These are phyloP conservation scores for Thunnus thynnus DNA, from an alignment of 2,113 vertebrate genomes.

Conservation along the genomic window DNA sequence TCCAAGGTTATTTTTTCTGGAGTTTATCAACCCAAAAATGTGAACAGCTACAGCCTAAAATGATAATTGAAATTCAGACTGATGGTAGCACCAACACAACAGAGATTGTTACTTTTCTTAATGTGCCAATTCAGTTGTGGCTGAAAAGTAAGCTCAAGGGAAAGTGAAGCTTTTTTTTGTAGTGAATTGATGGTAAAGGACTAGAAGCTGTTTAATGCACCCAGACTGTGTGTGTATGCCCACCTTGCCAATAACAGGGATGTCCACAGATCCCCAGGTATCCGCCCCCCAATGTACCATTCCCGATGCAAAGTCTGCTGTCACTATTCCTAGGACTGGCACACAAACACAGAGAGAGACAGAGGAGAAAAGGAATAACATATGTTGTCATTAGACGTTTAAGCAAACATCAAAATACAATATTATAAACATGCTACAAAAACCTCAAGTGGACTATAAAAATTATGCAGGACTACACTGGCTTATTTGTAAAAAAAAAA, in stretches of 20 bases:
- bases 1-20: too few species aligned
- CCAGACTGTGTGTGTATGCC: slow-evolving; percentile 24
- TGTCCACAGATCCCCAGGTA: slow-evolving; percentile 91
- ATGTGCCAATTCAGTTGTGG: neutral
- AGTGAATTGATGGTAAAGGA: neutral
- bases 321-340: slow-evolving; percentile 87
- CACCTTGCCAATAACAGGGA: slow-evolving; percentile 89
- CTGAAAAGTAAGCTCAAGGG: neutral
- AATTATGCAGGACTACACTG: neutral
- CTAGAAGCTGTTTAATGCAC: neutral
- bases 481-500: too few species aligned
- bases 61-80: neutral
- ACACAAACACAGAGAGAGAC: slow-evolving; percentile 5
- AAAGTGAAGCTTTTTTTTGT: slow-evolving; percentile 10
- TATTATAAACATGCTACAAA: neutral
- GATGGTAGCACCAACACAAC: neutral
- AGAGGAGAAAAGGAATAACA: neutral
- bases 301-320: slow-evolving; percentile 89
- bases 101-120: neutral
- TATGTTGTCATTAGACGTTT: slow-evolving; percentile 5
- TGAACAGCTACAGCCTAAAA: neutral
- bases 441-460: neutral
- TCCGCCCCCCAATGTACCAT: slow-evolving; percentile 87
- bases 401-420: slow-evolving; percentile 7
- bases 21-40: too few species aligned